A percentile compares a stretch with the other conserved stretches of the same genome.
phyloP scores from a whole-genome alignment of 2,888 invertebrate species.

The Odontocolon sp. region DNA sequence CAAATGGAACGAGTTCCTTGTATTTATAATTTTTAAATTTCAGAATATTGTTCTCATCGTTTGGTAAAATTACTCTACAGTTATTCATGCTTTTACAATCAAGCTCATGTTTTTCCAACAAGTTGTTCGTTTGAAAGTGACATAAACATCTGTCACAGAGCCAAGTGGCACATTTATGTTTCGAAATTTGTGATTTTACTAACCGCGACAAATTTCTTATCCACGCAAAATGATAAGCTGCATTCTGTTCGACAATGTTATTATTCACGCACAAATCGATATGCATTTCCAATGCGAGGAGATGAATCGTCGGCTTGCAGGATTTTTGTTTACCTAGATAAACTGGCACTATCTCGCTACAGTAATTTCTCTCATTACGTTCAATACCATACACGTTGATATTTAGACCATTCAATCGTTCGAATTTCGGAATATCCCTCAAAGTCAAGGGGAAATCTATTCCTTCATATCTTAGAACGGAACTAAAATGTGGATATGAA shows the following conservation, averaged over 20 bases:
- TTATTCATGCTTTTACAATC: slow-evolving; percentile 36
- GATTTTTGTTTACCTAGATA: slow-evolving; percentile 47
- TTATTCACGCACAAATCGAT: neutral
- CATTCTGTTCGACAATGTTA: neutral
- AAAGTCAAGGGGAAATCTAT: slow-evolving; percentile 58
- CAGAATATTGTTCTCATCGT: slow-evolving; percentile 10
- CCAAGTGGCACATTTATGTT: neutral
- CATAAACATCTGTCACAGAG: slow-evolving; percentile 52
- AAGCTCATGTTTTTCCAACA: slow-evolving; percentile 24
- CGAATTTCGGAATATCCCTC: slow-evolving; percentile 51
- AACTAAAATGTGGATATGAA: slow-evolving; percentile 59
- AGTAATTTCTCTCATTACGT: slow-evolving; percentile 1
- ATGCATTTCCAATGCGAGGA: slow-evolving; percentile 35
- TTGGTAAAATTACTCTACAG: slow-evolving; percentile 23
- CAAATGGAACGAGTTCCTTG: slow-evolving; percentile 26
- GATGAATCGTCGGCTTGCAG: slow-evolving; percentile 45
- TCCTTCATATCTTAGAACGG: slow-evolving; percentile 56
- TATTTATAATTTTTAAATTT: slow-evolving; percentile 40
- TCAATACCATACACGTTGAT: slow-evolving; percentile 60
- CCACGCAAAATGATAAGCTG: slow-evolving; percentile 16
- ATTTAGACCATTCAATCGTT: slow-evolving; percentile 54
- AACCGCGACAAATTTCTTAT: slow-evolving; percentile 37
- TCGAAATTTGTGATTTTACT: slow-evolving; percentile 19
- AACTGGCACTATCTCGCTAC: slow-evolving; percentile 50
- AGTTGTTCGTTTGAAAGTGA: slow-evolving; percentile 28